Percentiles rank a stretch among this genome's conserved stretches.
These are phyloP conservation scores for Melipona quadrifasciata DNA, from an alignment of 1,140 invertebrate genomes.

Conservation along the genomic window DNA sequence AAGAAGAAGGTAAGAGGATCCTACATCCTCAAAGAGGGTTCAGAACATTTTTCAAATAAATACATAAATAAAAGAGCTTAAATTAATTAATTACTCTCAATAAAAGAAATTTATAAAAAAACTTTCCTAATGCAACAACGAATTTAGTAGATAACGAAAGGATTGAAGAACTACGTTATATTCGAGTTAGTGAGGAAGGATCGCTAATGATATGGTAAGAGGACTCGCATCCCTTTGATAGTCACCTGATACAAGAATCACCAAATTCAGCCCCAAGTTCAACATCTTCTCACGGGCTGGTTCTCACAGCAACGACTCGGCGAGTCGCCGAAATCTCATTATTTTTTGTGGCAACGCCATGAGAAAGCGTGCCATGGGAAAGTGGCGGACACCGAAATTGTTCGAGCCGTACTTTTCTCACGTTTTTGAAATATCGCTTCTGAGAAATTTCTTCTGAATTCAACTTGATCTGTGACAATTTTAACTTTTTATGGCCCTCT, in stretches of 20 bases:
- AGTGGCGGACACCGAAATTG: conserved; percentile 37
- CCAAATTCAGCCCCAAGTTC: conserved; percentile 65
- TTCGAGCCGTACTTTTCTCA: conserved; percentile 50
- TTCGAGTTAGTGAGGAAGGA: neutral
- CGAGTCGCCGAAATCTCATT: conserved; percentile 62
- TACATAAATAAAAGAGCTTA: too few species aligned
- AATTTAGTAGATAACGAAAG: too few species aligned
- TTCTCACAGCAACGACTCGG: conserved; percentile 13
- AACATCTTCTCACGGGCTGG: conserved; percentile 72
- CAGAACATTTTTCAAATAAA: too few species aligned
- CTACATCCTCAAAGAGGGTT: too few species aligned
- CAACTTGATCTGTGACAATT: too few species aligned
- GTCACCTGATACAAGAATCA: conserved; percentile 64
- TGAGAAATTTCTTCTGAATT: too few species aligned
- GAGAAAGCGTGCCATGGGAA: conserved; percentile 60
- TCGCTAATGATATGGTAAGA: neutral
- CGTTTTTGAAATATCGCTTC: conserved; percentile 56
- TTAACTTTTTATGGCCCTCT: neutral
- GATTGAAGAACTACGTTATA: too few species aligned
- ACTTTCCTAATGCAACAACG: too few species aligned
- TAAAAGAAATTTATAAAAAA: too few species aligned
- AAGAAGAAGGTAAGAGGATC: too few species aligned
- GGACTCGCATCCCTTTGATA: conserved; percentile 39
- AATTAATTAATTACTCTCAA: too few species aligned
- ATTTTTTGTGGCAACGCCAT: conserved; percentile 56